Evolutionary conservation across 2,888 invertebrate genomes (phyloP), one percentile per base, ranked within the genome.

Genomic region (Agonopterix arenella): DNA sequence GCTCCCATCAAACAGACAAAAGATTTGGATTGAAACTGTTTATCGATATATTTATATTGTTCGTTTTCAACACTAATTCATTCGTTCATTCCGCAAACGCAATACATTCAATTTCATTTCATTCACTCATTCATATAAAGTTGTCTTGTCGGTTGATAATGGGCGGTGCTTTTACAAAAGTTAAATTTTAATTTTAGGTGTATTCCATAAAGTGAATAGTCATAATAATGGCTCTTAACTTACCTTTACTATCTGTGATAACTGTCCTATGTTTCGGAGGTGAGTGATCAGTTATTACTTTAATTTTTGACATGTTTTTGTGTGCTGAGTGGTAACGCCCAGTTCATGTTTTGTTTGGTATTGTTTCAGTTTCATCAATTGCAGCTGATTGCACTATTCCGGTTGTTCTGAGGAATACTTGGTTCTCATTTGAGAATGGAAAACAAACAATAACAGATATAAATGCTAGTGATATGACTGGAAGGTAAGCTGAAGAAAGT

Each of bases 351-450:
- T 13, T 13, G 62, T 62, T 64, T 61, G 59, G 54, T 65, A 57
- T 62, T 57, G 48, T 79, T 81, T 52, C 70, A 88, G 86, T 76
- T 51, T 61, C 70, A 42, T 60, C 65, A 50, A 73, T 77, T 58
- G 67, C 73, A 52, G 71, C 78, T 1, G 90, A 90, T 52, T 96
- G 96, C 74, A 90, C 91, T 28, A 95, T 97, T 69, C 97, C 97
- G 36, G 71, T 92, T 56, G 93, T 95, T 45, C 79, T 97, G 46
- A 91, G 96, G 65, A 97, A 97, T 53, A 92, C 95, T 37, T 97
- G 97, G 97, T 97, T 96, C 81, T 97, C 96, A 2, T 94, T 96
- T 91, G 97, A 97, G 90, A 93, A 93, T 84, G 96, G 96, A 8
- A 90, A 91, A 64, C 95, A 96, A 64, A 96, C 96, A 0, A 89